phyloP scores from a whole-genome alignment of 1,140 invertebrate species.

The Rhyzopertha dominica region DNA sequence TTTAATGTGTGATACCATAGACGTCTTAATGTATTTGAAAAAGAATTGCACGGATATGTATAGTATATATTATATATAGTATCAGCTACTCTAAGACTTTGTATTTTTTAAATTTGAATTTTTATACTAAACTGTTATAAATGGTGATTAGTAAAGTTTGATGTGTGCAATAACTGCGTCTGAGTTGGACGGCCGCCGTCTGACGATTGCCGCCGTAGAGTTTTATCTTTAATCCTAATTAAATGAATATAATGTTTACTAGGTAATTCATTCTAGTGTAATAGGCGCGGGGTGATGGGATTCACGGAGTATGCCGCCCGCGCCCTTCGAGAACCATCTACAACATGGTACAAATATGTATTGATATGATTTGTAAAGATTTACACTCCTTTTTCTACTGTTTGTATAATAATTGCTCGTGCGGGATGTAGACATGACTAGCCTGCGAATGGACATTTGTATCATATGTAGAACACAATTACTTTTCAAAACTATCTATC shows the following conservation, averaged over 20 bases:
- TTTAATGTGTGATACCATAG: constrained; percentile 45
- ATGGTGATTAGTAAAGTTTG: constrained; percentile 45
- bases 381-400: constrained; percentile 47
- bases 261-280: constrained; percentile 35
- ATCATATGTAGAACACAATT: constrained; percentile 43
- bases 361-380: constrained; percentile 46
- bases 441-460: constrained; percentile 34
- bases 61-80: constrained; percentile 46
- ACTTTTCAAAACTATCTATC: too few species aligned
- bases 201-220: constrained; percentile 30
- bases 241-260: constrained; percentile 37
- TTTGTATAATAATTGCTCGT: constrained; percentile 44
- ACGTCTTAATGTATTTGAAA: constrained; percentile 44
- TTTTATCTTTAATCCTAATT: constrained; percentile 40
- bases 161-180: constrained; percentile 43
- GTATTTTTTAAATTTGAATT: constrained; percentile 49
- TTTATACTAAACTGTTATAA: constrained; percentile 49
- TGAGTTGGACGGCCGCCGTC: constrained; percentile 21
- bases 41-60: constrained; percentile 46
- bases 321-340: constrained; percentile 44
- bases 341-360: constrained; percentile 46
- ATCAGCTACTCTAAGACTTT: constrained; percentile 47
- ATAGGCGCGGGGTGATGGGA: constrained; percentile 31
- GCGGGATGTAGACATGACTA: constrained; percentile 26
- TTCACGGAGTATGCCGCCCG: too few species aligned